Percentiles rank a stretch among this genome's conserved stretches.
Conservation (phyloP, 2,888 invertebrate genomes). For the Aelia acuminata region DNA sequence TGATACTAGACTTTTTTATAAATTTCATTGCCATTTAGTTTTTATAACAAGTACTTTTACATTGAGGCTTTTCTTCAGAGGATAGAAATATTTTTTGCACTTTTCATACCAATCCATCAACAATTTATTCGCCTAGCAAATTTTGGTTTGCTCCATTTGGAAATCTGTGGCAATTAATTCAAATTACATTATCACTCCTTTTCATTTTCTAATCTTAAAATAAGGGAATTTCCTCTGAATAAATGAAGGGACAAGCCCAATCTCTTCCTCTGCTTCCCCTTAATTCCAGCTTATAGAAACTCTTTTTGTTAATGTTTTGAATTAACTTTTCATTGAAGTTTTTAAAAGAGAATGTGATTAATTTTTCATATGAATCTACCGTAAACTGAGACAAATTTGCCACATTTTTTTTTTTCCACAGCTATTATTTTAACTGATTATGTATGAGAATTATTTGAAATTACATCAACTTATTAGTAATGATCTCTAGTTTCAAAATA, state of each 20-base stretch:
- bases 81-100: neutral
- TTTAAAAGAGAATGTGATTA: neutral
- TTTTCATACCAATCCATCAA: neutral
- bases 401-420: too few species aligned
- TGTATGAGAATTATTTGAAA: too few species aligned
- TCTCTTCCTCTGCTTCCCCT: neutral
- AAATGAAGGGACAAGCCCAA: neutral
- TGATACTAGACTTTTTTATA: neutral
- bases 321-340: neutral
- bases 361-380: too few species aligned
- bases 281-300: neutral
- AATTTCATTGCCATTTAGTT: neutral
- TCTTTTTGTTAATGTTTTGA: neutral
- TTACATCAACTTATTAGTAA: too few species aligned
- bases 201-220: neutral
- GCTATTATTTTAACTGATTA: too few species aligned
- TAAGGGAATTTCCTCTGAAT: neutral
- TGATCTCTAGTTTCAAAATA: too few species aligned
- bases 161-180: neutral
- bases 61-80: neutral
- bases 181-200: neutral
- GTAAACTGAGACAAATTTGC: too few species aligned
- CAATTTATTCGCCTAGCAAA: neutral
- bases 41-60: neutral
- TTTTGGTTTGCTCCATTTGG: neutral